These are phyloP conservation scores for Labeo rohita DNA, from an alignment of 2,113 vertebrate genomes.

Conservation along the genomic window DNA sequence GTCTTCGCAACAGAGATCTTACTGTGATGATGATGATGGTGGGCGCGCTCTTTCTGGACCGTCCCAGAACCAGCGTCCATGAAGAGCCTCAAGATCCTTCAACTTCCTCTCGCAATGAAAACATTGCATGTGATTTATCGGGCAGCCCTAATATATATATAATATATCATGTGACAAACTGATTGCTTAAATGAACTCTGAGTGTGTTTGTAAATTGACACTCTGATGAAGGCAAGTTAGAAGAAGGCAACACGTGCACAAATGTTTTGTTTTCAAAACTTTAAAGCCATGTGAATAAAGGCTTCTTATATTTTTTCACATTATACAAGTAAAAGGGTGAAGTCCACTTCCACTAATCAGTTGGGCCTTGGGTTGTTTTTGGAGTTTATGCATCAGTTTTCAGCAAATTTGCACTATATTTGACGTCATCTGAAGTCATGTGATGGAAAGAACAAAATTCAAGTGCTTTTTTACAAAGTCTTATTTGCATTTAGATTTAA, in stretches of 20 bases:
- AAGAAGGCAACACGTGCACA: no score
- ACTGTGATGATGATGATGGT: conserved; percentile 43
- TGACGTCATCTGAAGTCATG: neutral
- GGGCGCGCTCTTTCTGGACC: conserved; percentile 1
- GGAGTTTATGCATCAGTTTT: neutral
- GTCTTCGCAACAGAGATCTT: conserved; percentile 51
- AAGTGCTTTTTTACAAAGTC: neutral
- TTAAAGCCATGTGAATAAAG: no score
- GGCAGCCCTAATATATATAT: no score
- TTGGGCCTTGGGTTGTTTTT: neutral
- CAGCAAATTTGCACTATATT: neutral
- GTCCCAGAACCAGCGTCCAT: conserved; percentile 16
- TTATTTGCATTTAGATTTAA: neutral
- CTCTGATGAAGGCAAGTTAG: no score
- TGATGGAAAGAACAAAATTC: neutral
- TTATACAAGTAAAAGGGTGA: neutral
- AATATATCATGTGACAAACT: no score
- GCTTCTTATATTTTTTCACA: no score
- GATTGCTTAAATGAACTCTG: no score
- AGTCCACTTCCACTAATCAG: neutral
- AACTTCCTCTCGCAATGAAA: neutral
- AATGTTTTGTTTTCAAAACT: no score
- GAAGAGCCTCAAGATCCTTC: conserved; percentile 2
- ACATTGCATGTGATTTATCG: neutral
- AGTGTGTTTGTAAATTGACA: no score